phyloP scores from a whole-genome alignment of 2,113 vertebrate genomes.

The Scolopax mira region DNA sequence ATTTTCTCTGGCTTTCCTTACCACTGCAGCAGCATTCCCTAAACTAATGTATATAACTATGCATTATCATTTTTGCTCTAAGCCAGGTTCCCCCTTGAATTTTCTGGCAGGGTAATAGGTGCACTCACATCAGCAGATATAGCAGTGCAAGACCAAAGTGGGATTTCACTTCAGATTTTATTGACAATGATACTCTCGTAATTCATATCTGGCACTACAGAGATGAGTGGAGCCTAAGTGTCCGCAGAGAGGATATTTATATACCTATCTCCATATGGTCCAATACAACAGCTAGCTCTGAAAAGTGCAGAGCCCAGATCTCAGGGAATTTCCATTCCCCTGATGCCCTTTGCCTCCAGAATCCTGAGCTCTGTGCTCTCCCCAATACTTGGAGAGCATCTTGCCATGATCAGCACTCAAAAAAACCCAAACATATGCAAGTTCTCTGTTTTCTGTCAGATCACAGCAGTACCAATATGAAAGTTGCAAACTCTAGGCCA shows the following conservation, averaged over 20 bases:
- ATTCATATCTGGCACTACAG: neutral
- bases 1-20: slow-evolving; percentile 2
- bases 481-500: neutral
- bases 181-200: neutral
- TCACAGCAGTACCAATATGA: neutral
- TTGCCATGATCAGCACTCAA: neutral
- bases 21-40: neutral
- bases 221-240: neutral
- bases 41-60: neutral
- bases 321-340: neutral
- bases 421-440: neutral
- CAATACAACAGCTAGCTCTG: neutral
- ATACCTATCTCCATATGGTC: neutral
- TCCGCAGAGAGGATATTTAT: neutral
- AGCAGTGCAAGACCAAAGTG: neutral
- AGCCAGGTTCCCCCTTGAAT: neutral
- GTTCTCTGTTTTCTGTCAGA: neutral
- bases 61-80: neutral
- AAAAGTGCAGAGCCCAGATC: neutral
- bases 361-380: neutral
- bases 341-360: neutral
- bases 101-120: neutral
- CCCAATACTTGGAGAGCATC: neutral
- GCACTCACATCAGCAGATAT: neutral
- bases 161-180: slow-evolving; percentile 33